Evolutionary conservation across 2,888 invertebrate species (phyloP).

Genomic region (Maniola hyperantus): DNA sequence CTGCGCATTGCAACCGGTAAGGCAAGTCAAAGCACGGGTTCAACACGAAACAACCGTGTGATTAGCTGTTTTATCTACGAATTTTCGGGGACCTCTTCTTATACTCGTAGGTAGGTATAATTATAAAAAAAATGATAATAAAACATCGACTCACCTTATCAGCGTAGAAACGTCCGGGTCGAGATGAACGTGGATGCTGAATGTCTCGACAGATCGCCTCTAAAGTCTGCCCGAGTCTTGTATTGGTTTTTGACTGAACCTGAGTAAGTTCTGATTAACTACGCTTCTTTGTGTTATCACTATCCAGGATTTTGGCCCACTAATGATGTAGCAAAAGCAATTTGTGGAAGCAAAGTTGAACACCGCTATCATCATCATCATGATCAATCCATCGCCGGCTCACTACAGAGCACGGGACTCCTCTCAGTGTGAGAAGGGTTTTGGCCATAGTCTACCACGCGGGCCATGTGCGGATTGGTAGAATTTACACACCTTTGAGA

Average conservation of each 20-base stretch:
- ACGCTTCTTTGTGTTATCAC: no score
- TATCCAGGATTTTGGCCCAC: no score
- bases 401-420: no score
- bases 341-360: no score
- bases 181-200: conserved; percentile 4
- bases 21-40: neutral
- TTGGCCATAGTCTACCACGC: no score
- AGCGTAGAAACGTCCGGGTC: conserved; percentile 13
- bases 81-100: neutral
- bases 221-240: neutral
- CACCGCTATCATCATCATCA: no score
- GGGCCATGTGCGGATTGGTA: no score
- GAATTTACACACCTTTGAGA: no score
- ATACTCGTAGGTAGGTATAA: neutral
- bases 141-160: conserved; percentile 16
- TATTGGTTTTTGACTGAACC: neutral
- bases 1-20: neutral
- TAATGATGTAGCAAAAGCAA: no score
- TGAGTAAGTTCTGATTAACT: neutral
- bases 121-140: neutral
- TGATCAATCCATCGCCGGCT: no score
- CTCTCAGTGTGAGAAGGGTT: no score
- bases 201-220: neutral
- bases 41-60: neutral
- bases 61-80: neutral